phyloP scores from a whole-genome alignment of 2,888 invertebrate genomes.

The Tenthredo livida region DNA sequence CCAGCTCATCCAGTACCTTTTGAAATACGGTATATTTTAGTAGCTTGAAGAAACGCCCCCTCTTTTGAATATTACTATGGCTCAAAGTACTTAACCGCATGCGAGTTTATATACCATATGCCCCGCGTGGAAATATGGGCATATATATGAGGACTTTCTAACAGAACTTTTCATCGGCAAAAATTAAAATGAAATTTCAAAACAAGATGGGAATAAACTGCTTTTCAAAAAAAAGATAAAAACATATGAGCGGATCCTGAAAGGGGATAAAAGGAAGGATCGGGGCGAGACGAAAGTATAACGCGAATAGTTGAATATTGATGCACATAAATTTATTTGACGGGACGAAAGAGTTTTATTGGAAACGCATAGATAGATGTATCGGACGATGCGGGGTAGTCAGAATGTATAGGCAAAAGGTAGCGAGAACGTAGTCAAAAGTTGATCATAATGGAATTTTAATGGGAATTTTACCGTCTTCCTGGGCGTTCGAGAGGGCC shows the following conservation, averaged over 20 bases:
- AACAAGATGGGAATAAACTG: neutral
- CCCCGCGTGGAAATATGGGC: neutral
- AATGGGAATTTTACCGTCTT: slow-evolving; percentile 69
- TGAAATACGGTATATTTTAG: slow-evolving; percentile 66
- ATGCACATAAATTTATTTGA: slow-evolving; percentile 72
- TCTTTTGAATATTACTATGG: slow-evolving; percentile 77
- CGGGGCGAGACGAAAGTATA: neutral
- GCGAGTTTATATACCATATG: slow-evolving; percentile 62
- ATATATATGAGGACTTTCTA: neutral
- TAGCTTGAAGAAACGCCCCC: slow-evolving; percentile 70
- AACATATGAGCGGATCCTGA: neutral
- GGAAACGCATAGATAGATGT: slow-evolving; percentile 27
- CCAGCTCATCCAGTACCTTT: slow-evolving; percentile 67
- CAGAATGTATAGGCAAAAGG: slow-evolving; percentile 44
- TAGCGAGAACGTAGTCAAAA: slow-evolving; percentile 58
- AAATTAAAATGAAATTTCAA: neutral
- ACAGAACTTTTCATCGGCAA: neutral
- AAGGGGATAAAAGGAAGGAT: neutral
- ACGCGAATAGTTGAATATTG: slow-evolving; percentile 57
- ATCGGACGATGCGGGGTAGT: slow-evolving; percentile 37
- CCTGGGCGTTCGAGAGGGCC: slow-evolving; percentile 52
- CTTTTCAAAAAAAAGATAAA: neutral
- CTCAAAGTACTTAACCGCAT: slow-evolving; percentile 74
- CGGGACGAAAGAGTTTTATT: slow-evolving; percentile 52
- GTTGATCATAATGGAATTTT: slow-evolving; percentile 74